Base-by-base conservation (phyloP, 2,888 invertebrate species). In the Helobdella robusta region DNA sequence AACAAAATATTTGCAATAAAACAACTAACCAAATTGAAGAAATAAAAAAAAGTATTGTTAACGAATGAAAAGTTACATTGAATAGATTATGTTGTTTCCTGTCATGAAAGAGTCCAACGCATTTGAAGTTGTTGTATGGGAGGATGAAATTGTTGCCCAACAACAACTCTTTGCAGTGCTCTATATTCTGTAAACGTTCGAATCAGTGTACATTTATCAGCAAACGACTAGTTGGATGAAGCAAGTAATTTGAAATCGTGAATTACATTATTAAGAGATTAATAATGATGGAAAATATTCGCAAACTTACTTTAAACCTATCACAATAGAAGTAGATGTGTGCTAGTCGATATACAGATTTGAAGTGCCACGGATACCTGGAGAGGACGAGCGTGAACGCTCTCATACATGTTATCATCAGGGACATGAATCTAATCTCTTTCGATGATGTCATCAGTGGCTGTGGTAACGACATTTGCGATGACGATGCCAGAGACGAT, bases 291-390 rank as follows among this genome's bases (percentile, higher is more conserved):
- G n/a, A n/a, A n/a, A n/a, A n/a, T n/a, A n/a, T n/a, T n/a, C n/a
- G n/a, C n/a, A 35, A 8, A 48, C 54, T 54, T 56, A 69, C 69
- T 68, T 65, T 69, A 62, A 73, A 61, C 68, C 68, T 18, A 69
- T 70, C 18, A 11, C 73, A 75, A 48, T 74, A 64, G 58, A 71
- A 87, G 78, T 87, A 91, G 74, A 89, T 86, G 77, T 90, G 86
- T 1, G 90, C 87, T 61, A 94, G 81, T 70, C 92, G 84, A 78
- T 91, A 93, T 63, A 91, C 83, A 0, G 92, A 89, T 81, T 94
- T 94, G 78, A 92, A 93, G 79, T 94, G 91, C 73, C 90, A 89
- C 0, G 91, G 87, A 77, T 92, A 89, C 58, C 93, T 83, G 59
- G 85, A 84, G 6, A 89, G 84, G 74, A 93, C 93, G 74, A 89